Evolutionary conservation across 1,140 invertebrate genomes (phyloP), one percentile per base, ranked within the genome.

Genomic region (Drosophila cardini): DNA sequence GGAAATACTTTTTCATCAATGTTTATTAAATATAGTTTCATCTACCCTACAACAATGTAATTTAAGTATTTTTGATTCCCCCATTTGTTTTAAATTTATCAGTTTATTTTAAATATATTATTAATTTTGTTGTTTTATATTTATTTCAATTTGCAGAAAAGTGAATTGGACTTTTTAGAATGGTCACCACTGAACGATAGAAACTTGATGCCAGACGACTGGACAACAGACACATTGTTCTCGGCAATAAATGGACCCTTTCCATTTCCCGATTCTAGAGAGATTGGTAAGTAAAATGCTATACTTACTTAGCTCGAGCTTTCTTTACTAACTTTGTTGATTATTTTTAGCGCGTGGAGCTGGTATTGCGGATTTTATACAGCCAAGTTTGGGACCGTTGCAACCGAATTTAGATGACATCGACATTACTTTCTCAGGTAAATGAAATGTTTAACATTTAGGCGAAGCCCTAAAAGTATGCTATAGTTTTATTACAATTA

Each of bases 331-430:
- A 34, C 6, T 6, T 5, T 0, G 2, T 2, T 2, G 2, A 26
- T 16, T 45, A 50, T 13, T 11, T 16, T 60, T 80, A 95, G 95
- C 94, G 34, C 93, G 94, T 90, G 95, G 93, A 81, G 94, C 95
- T 42, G 95, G 94, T 69, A 93, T 96, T 86, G 97, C 98, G 11
- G 98, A 99, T 93, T 98, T 99, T 86, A 99, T 99, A 92, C 99
- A 99, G 93, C 99, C 99, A 55, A 98, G 98, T 91, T 94, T 99
- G 76, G 96, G 98, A 55, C 98, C 98, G 61, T 93, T 99, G 40
- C 98, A 99, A 92, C 98, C 98, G 68, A 98, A 98, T 93, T 94
- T 99, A 77, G 98, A 99, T 92, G 98, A 99, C 93, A 98, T 98
- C 97, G 96, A 82, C 95, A 97, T 89, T 96, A 96, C 82, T 32